These are phyloP conservation scores for Mesopsocus fuscifrons DNA, from an alignment of 2,888 invertebrate species.

Conservation along the genomic window DNA sequence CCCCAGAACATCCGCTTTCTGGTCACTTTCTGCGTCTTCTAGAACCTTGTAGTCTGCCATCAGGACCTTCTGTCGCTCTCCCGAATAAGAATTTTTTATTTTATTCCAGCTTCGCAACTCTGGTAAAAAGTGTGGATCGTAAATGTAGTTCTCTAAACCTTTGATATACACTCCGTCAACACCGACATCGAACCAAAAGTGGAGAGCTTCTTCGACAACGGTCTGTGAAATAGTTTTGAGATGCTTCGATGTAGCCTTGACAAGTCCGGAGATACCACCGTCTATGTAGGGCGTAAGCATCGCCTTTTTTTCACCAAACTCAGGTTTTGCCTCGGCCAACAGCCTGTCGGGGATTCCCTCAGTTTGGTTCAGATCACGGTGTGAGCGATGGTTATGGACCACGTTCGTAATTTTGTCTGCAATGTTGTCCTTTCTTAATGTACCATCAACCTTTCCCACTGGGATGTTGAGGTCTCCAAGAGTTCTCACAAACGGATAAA, in stretches of 20 bases:
- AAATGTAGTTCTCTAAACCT: constrained; percentile 45
- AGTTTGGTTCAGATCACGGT: constrained; percentile 11
- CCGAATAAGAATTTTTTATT: constrained; percentile 21
- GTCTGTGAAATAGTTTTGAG: background rate
- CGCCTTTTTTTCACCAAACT: constrained; percentile 7
- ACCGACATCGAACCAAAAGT: constrained; percentile 50
- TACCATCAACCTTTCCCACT: constrained; percentile 11
- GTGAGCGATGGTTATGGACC: constrained; percentile 10
- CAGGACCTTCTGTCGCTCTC: constrained; percentile 38
- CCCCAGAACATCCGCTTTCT: constrained; percentile 31
- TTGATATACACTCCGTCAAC: constrained; percentile 83
- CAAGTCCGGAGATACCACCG: constrained; percentile 11
- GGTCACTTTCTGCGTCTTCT: constrained; percentile 24
- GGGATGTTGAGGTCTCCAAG: constrained; percentile 17
- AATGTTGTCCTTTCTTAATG: constrained; percentile 13
- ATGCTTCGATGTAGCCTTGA: constrained; percentile 14
- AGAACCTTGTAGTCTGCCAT: constrained; percentile 43
- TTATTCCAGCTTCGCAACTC: constrained; percentile 48
- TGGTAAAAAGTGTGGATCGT: constrained; percentile 35
- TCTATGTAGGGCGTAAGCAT: constrained; percentile 1
- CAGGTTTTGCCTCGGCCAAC: background rate
- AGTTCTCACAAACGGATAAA: constrained; percentile 31
- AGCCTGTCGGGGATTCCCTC: background rate
- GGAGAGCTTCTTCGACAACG: constrained; percentile 36
- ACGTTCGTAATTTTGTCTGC: constrained; percentile 11